Percentiles rank a stretch among this genome's conserved stretches.
Evolutionary conservation across 2,113 vertebrate species (phyloP).

Genomic region (Dicentrarchus labrax): DNA sequence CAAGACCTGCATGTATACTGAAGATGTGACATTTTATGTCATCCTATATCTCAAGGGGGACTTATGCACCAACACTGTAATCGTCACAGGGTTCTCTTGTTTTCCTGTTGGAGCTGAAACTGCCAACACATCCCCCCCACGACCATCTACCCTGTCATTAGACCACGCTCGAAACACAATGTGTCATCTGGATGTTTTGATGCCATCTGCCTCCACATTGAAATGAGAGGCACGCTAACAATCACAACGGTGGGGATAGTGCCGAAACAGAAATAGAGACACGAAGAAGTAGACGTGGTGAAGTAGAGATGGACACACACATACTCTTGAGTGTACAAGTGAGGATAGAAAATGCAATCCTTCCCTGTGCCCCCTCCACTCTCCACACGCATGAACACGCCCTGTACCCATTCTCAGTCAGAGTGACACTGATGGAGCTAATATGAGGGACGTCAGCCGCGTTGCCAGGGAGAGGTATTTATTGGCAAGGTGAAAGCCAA

Average conservation of each 20-base stretch:
- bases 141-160: slow-evolving; percentile 65
- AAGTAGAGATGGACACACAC: not conserved
- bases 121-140: slow-evolving; percentile 12
- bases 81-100: slow-evolving; percentile 65
- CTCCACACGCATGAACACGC: slow-evolving; percentile 24
- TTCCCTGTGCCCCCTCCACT: slow-evolving; percentile 14
- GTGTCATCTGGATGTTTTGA: slow-evolving; percentile 66
- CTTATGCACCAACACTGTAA: slow-evolving; percentile 52
- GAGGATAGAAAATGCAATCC: slow-evolving; percentile 26
- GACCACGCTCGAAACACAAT: slow-evolving; percentile 58
- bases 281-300: not conserved
- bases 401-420: slow-evolving; percentile 53
- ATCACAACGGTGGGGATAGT: slow-evolving; percentile 4
- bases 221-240: slow-evolving; percentile 56
- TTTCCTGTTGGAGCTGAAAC: slow-evolving; percentile 48
- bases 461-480: slow-evolving; percentile 73
- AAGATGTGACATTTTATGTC: slow-evolving; percentile 58
- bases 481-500: slow-evolving; percentile 82
- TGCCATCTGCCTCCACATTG: slow-evolving; percentile 45
- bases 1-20: slow-evolving; percentile 33
- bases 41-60: slow-evolving; percentile 46
- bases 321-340: slow-evolving; percentile 2
- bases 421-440: slow-evolving; percentile 74
- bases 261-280: not conserved
- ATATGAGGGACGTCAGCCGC: slow-evolving; percentile 61